These are phyloP conservation scores for Chaetodon trifascialis DNA, from an alignment of 2,113 vertebrate species.

Conservation along the genomic window DNA sequence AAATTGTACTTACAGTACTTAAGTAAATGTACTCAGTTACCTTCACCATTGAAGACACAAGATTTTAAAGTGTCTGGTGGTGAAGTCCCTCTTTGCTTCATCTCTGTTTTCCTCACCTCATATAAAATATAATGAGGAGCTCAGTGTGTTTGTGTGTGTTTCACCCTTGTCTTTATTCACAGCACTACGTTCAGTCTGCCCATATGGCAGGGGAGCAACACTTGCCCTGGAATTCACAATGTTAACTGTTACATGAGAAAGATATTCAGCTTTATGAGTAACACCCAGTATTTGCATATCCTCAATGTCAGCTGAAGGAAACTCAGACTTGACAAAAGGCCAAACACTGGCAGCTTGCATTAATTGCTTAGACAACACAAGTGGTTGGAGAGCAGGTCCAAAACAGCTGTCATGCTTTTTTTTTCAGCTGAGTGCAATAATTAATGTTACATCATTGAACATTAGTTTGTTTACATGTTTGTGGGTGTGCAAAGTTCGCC, in stretches of 20 bases:
- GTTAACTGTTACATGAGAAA: slow-evolving; percentile 11
- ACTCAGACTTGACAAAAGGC: slow-evolving; percentile 29
- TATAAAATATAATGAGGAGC: neutral
- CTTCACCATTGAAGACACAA: neutral
- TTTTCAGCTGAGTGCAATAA: neutral
- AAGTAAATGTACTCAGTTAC: neutral
- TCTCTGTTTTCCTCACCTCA: neutral
- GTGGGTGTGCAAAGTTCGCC: neutral
- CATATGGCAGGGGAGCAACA: neutral
- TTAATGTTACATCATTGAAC: neutral
- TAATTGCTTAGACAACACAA: slow-evolving; percentile 19
- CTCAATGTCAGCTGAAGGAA: slow-evolving; percentile 35
- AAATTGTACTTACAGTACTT: neutral
- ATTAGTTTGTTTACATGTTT: neutral
- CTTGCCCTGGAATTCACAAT: neutral
- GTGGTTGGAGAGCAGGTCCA: neutral
- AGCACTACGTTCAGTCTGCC: neutral
- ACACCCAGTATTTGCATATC: slow-evolving; percentile 7
- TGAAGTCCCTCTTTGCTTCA: neutral
- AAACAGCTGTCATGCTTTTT: slow-evolving; percentile 12
- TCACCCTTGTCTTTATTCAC: slow-evolving; percentile 1
- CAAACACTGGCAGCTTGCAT: slow-evolving; percentile 4
- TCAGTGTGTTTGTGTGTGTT: neutral
- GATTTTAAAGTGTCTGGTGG: neutral
- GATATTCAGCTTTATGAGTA: slow-evolving; percentile 6